A percentile compares a stretch with the other conserved stretches of the same genome.
phyloP scores from a whole-genome alignment of 2,888 invertebrate genomes.

The Drosophila quasianomalipes region DNA sequence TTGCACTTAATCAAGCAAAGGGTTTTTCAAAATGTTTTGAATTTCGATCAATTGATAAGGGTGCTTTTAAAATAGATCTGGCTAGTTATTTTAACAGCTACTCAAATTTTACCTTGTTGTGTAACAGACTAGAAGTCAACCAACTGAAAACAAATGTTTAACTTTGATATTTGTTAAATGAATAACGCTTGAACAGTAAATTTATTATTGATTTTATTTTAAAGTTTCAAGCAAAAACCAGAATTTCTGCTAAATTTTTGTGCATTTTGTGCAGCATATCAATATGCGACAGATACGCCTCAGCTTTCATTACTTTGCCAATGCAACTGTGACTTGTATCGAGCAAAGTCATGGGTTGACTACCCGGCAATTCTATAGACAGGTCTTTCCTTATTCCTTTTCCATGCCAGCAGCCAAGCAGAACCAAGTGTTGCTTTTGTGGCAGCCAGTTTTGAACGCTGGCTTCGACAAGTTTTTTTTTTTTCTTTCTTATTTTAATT shows the following conservation, averaged over 20 bases:
- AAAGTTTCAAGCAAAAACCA: not conserved
- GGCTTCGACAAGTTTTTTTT: slow-evolving; percentile 29
- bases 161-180: too few species aligned
- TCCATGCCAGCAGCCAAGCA: not conserved
- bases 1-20: not conserved
- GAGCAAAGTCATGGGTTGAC: slow-evolving; percentile 4
- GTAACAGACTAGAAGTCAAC: not conserved
- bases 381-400: not conserved
- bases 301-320: slow-evolving; percentile 10
- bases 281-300: not conserved
- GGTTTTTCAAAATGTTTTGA: slow-evolving; percentile 5
- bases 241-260: not conserved
- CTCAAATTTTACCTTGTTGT: not conserved
- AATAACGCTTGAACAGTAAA: too few species aligned
- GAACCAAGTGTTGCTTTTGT: slow-evolving; percentile 65
- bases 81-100: not conserved
- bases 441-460: slow-evolving; percentile 34
- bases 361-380: slow-evolving; percentile 5
- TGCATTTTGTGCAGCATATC: not conserved
- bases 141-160: too few species aligned
- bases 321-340: not conserved
- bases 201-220: not conserved
- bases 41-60: not conserved
- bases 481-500: slow-evolving; percentile 33
- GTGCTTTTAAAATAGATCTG: not conserved